Conservation (phyloP, 2,888 invertebrate genomes). For the Stenolophus ochropezus region DNA sequence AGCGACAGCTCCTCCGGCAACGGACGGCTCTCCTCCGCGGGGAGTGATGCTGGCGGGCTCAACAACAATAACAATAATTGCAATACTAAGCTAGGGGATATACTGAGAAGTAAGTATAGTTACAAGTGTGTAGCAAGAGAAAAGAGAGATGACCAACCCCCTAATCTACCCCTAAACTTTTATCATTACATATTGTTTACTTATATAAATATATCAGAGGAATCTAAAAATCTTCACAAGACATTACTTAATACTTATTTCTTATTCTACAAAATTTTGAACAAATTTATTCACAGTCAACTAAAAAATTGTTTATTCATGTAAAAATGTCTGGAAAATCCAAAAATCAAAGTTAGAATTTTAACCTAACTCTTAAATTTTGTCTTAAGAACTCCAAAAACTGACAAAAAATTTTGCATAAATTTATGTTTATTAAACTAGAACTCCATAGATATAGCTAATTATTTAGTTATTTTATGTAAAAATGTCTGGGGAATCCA, state of each 20-base stretch:
- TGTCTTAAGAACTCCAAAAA: background rate
- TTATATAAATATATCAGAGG: no score
- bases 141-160: background rate
- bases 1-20: constrained; percentile 90
- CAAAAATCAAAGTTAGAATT: background rate
- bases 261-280: no score
- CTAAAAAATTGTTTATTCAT: no score
- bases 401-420: background rate
- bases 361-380: background rate
- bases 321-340: background rate
- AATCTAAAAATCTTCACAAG: no score
- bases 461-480: no score
- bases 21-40: constrained; percentile 86
- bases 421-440: no score
- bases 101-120: constrained; percentile 71
- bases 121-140: background rate
- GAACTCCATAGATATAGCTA: no score
- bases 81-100: constrained; percentile 76
- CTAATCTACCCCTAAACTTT: background rate
- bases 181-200: no score
- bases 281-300: no score
- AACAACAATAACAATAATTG: constrained; percentile 83
- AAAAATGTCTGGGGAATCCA: background rate
- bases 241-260: no score
- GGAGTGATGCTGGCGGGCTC: constrained; percentile 84